Percentiles rank a stretch among this genome's conserved stretches.
These are phyloP conservation scores for Mythimna loreyi DNA, from an alignment of 2,888 invertebrate genomes.

Conservation along the genomic window DNA sequence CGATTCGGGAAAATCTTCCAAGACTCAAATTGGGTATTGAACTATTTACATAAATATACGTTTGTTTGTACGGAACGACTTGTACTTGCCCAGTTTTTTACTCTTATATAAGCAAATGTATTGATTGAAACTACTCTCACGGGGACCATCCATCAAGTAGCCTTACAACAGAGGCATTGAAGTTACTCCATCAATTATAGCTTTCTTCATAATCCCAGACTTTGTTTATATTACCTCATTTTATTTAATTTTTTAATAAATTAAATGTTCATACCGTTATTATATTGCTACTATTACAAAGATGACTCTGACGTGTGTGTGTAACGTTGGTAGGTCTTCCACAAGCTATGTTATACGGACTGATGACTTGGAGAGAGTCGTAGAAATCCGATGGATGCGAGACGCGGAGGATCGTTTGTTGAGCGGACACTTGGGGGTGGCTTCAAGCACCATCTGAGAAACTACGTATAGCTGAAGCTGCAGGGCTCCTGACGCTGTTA, in stretches of 20 bases:
- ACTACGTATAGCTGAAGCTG: too few species aligned
- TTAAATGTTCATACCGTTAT: not conserved
- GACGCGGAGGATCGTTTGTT: too few species aligned
- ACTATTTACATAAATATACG: too few species aligned
- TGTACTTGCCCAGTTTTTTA: too few species aligned
- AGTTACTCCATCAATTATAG: slow-evolving; percentile 34
- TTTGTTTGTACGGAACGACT: too few species aligned
- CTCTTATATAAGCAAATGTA: slow-evolving; percentile 3
- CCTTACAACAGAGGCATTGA: slow-evolving; percentile 3
- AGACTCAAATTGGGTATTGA: too few species aligned
- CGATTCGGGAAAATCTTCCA: too few species aligned
- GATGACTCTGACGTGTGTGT: not conserved
- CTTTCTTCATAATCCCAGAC: slow-evolving; percentile 16
- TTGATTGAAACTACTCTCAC: slow-evolving; percentile 29
- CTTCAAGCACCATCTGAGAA: too few species aligned
- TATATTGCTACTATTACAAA: not conserved
- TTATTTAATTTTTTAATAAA: slow-evolving; percentile 7
- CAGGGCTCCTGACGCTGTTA: too few species aligned
- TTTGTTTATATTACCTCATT: not conserved
- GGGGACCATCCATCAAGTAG: slow-evolving; percentile 30
- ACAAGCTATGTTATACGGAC: not conserved
- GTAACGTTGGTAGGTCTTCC: too few species aligned
- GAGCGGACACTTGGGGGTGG: too few species aligned
- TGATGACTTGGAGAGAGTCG: not conserved
- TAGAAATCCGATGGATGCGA: too few species aligned